Percentiles rank a stretch among this genome's conserved stretches.
Conservation (phyloP, 2,797 vertebrate species). For the Coccyzus lansbergi region DNA sequence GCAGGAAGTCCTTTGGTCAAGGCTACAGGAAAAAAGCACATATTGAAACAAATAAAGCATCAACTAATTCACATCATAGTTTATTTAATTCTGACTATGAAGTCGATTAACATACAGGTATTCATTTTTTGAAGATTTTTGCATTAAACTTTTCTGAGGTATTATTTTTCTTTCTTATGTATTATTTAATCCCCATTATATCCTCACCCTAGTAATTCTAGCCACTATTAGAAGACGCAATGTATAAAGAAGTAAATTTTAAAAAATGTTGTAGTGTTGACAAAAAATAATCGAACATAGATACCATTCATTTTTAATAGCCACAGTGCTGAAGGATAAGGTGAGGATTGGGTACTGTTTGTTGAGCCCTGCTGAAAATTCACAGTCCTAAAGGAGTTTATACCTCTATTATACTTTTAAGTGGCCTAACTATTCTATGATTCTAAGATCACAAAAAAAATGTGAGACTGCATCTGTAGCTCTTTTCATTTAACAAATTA, state of each 20-base stretch:
- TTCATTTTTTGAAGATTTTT: background rate
- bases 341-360: background rate
- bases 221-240: background rate
- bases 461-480: too few species aligned
- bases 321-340: background rate
- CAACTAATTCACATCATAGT: background rate
- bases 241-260: background rate
- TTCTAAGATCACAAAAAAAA: too few species aligned
- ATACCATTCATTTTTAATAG: background rate
- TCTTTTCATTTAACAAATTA: too few species aligned
- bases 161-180: background rate
- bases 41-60: conserved; percentile 21
- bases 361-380: background rate
- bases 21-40: conserved; percentile 18
- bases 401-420: background rate
- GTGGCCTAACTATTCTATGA: too few species aligned
- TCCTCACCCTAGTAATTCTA: background rate
- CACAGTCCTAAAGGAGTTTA: background rate
- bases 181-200: too few species aligned
- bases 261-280: background rate
- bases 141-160: background rate
- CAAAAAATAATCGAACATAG: background rate
- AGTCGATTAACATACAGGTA: background rate
- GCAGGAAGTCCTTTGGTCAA: conserved; percentile 57
- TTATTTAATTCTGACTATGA: background rate